phyloP scores from a whole-genome alignment of 2,888 invertebrate genomes.

The Phytoseiulus persimilis region DNA sequence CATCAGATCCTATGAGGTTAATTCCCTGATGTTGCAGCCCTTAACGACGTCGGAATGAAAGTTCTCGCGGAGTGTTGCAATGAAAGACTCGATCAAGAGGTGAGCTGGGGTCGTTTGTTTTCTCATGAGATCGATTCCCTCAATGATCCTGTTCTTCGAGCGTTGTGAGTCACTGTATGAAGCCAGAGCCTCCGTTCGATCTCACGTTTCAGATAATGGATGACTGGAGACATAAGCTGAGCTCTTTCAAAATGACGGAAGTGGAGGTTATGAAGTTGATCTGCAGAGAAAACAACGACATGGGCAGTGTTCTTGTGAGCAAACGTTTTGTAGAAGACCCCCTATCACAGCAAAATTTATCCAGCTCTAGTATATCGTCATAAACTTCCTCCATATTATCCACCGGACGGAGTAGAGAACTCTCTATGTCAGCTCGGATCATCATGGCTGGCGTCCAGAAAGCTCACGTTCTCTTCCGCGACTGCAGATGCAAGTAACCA shows the following conservation, averaged over 20 bases:
- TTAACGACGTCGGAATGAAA: too few relatives aligned
- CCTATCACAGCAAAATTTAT: not conserved
- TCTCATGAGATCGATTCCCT: too few relatives aligned
- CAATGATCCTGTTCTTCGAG: too few relatives aligned
- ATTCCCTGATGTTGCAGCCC: too few relatives aligned
- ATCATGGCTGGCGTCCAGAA: not conserved
- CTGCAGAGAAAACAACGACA: not conserved
- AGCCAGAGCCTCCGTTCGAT: too few relatives aligned
- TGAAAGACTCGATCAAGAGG: too few relatives aligned
- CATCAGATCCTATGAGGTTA: too few relatives aligned
- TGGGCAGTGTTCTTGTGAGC: not conserved
- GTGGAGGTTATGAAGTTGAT: not conserved
- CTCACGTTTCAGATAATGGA: not conserved
- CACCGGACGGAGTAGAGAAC: not conserved
- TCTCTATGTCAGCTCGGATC: too few relatives aligned
- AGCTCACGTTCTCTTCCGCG: not conserved
- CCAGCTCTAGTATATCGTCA: not conserved
- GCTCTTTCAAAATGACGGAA: not conserved
- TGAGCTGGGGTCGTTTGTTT: too few relatives aligned
- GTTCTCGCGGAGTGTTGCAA: too few relatives aligned
- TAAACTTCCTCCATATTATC: not conserved
- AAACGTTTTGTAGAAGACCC: not conserved
- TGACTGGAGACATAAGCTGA: not conserved
- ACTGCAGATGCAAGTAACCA: not conserved
- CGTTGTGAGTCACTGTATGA: too few relatives aligned